Evolutionary conservation across 1,140 invertebrate species (phyloP).

Genomic region (Globodera rostochiensis): DNA sequence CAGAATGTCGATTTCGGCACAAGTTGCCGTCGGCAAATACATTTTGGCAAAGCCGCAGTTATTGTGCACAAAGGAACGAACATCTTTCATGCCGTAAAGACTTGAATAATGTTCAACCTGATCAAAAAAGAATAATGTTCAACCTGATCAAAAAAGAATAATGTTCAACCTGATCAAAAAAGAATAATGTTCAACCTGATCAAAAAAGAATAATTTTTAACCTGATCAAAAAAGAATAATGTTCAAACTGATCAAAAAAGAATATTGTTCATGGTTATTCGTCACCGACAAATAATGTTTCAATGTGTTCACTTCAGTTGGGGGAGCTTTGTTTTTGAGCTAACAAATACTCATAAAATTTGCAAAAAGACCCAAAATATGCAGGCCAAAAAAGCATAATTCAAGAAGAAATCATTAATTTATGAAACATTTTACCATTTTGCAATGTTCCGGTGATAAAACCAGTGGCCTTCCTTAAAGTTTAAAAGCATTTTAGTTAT

Average conservation of each 20-base stretch:
- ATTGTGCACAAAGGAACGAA: constrained; percentile 48
- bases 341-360: too few species aligned
- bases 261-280: constrained; percentile 42
- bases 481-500: neutral
- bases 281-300: too few species aligned
- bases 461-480: constrained; percentile 40
- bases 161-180: constrained; percentile 45
- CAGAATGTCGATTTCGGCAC: constrained; percentile 59
- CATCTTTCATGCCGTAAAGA: constrained; percentile 56
- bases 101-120: constrained; percentile 56
- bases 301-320: too few species aligned
- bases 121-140: constrained; percentile 46
- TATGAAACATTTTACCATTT: constrained; percentile 39
- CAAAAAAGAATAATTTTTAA: constrained; percentile 49
- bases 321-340: too few species aligned
- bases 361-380: constrained; percentile 18
- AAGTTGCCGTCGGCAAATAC: constrained; percentile 61
- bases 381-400: neutral
- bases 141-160: constrained; percentile 50
- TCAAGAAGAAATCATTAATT: neutral
- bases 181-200: constrained; percentile 56
- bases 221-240: constrained; percentile 48
- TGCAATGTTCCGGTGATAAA: constrained; percentile 54
- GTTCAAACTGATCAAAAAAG: constrained; percentile 46
- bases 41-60: constrained; percentile 63